These are phyloP conservation scores for Anser brachyrhynchus DNA, from an alignment of 2,113 vertebrate genomes.

Conservation along the genomic window DNA sequence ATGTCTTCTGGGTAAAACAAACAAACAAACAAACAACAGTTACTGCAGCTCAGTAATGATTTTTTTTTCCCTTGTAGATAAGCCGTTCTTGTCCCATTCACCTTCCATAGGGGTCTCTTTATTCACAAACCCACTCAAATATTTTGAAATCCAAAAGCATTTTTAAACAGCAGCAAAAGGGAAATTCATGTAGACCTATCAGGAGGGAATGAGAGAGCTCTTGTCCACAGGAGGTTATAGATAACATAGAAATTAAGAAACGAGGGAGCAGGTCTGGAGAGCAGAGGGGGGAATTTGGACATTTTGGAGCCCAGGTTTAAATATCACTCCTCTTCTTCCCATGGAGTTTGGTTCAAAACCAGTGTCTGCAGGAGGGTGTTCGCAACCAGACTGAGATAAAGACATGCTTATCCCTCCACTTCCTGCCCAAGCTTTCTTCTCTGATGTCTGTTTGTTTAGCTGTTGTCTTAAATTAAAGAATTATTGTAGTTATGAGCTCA, in stretches of 20 bases:
- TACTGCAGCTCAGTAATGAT: background rate
- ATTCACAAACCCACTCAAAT: background rate
- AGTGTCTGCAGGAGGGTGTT: rapidly evolving
- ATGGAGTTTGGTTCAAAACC: background rate
- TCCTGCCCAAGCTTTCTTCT: background rate
- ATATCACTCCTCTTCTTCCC: background rate
- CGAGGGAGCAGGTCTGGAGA: background rate
- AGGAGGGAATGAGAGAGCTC: background rate
- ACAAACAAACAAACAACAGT: background rate
- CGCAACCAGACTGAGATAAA: background rate
- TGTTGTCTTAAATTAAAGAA: no score
- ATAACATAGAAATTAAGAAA: background rate
- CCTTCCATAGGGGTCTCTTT: background rate
- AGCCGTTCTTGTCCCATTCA: background rate
- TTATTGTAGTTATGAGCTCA: background rate
- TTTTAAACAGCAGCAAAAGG: background rate
- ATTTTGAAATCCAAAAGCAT: background rate
- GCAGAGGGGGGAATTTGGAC: rapidly evolving
- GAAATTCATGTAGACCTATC: background rate
- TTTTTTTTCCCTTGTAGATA: background rate
- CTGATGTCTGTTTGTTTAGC: background rate
- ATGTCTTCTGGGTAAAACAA: background rate
- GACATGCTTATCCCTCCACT: background rate
- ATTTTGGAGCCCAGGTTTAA: background rate
- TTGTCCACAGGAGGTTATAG: background rate